Evolutionary conservation across 1,140 invertebrate species (phyloP).

Genomic region (Plutomurus gul): DNA sequence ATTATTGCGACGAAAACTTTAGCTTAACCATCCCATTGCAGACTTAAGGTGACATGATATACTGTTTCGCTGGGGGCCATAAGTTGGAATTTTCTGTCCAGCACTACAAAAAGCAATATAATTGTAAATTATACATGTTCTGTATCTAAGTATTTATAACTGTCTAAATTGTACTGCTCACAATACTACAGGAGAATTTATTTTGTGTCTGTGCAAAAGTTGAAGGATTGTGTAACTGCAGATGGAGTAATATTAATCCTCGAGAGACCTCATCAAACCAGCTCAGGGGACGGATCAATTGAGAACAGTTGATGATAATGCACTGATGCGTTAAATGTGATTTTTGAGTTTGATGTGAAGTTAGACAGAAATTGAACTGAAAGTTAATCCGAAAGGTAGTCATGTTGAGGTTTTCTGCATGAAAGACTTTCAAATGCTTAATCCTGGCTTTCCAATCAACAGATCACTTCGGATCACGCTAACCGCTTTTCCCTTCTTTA

Average conservation of each 20-base stretch:
- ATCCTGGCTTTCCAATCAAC: constrained; percentile 22
- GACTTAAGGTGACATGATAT: not conserved
- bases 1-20: not conserved
- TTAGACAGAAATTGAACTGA: not conserved
- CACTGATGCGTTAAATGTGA: not conserved
- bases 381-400: constrained; percentile 22
- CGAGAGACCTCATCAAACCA: not conserved
- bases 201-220: too few relatives aligned
- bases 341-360: not conserved
- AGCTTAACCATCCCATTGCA: not conserved
- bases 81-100: not conserved
- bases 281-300: not conserved
- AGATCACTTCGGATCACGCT: constrained; percentile 17
- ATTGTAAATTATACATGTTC: too few relatives aligned
- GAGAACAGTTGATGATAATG: not conserved
- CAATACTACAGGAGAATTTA: too few relatives aligned
- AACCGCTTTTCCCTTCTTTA: not conserved
- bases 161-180: too few relatives aligned
- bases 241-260: too few relatives aligned
- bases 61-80: not conserved
- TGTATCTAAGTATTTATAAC: too few relatives aligned
- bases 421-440: constrained; percentile 18
- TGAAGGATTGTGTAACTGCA: too few relatives aligned
- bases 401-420: constrained; percentile 33
- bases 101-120: too few relatives aligned